Evolutionary conservation across 1,140 invertebrate genomes (phyloP), one percentile per base, ranked within the genome.

Genomic region (Ptiloglossa arizonensis): DNA sequence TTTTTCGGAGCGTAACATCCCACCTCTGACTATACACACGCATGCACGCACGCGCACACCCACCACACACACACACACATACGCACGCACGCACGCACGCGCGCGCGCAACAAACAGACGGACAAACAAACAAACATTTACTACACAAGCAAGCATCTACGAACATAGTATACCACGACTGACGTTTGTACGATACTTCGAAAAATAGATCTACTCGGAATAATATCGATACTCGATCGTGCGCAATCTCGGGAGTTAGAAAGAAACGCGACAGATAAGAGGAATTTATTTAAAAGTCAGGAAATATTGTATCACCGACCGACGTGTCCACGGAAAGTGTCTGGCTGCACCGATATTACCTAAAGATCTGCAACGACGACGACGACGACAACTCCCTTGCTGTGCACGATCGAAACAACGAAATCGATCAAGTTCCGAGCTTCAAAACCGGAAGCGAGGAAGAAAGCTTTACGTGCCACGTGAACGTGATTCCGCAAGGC

Each of bases 1-100:
- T 77, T 62, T 81, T 27, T 77, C 41, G 54, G 22, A 52, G 48
- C 60, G 35, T 56, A 15, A 54, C 68, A 22, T 27, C 11, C 17
- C 60, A 70, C 24, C 11, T 22, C 29, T 35, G 19, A 6, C 13
- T 32, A 63, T n/a, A 50, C 56, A 41, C 15, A 32, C 11, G 22
- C 24, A 60, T 41, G 5, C 29, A 52, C 44, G 27, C 22, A 59
- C 35, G n/a, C 46, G 57, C 27, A 46, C 11, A 38, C 8, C 32
- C 38, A 17, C 29, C n/a, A 13, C 41, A 6, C 52, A 63, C 32
- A 50, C 62, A 19, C 17, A 38, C 11, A 27, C 50, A 13, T 46
- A 13, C 54, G 2, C 60, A 62, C 29, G 44, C 62, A 32, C 19
- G 24, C 13, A 24, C 29, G 59, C 59, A 8, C 38, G 44, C 50